These are phyloP conservation scores for Carduelis carduelis DNA, from an alignment of 2,797 vertebrate species.

Conservation along the genomic window DNA sequence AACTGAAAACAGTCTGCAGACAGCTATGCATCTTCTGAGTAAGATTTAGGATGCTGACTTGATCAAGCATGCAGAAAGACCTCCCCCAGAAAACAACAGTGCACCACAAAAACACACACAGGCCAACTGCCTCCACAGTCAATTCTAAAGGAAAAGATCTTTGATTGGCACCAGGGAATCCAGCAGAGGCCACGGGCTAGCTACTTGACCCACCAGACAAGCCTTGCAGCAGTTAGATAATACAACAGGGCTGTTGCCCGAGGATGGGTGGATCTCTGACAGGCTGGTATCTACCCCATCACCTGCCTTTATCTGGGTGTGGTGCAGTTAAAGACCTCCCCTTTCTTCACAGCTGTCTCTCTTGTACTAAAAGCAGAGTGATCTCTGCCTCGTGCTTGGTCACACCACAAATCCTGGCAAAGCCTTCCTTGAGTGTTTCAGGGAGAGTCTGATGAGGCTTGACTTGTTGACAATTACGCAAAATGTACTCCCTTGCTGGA, in stretches of 20 bases:
- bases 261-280: neutral
- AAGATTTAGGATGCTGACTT: neutral
- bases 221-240: neutral
- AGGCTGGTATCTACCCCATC: neutral
- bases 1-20: neutral
- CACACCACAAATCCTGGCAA: neutral
- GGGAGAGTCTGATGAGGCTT: neutral
- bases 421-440: neutral
- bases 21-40: neutral
- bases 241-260: fast-evolving
- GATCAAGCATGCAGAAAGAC: neutral
- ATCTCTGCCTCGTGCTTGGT: fast-evolving
- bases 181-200: fast-evolving
- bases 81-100: fast-evolving
- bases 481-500: neutral
- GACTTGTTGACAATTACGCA: neutral
- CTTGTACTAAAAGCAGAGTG: neutral
- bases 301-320: fast-evolving
- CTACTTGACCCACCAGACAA: neutral
- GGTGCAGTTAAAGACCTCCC: neutral
- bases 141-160: neutral
- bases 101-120: neutral
- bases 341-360: neutral
- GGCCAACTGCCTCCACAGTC: fast-evolving
- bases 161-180: neutral